Base-by-base conservation (phyloP, 2,113 vertebrate species). In the rabbit (Oryctolagus cuniculus) region DNA sequence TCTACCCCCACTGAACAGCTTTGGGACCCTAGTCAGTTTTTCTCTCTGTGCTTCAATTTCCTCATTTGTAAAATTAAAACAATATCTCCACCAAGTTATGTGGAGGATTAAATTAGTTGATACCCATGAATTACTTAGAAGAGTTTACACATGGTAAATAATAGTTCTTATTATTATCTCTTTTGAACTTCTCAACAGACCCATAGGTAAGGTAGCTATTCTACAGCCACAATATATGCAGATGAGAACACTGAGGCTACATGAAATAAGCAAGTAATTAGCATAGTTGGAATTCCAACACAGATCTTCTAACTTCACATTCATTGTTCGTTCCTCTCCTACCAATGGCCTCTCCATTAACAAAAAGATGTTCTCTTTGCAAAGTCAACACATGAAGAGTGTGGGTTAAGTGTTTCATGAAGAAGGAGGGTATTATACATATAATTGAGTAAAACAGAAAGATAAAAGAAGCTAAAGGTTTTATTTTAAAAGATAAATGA, bases 401-500 rank as follows among this genome's bases (percentile, higher is more conserved):
- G 38, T 89, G 84, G 75, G 94, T 75, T 96, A 96, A 95, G 29
- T 82, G 94, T 94, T 87, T 24, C 5, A 63, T 78, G 93, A 98
- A 97, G 83, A 74, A 64, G 92, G 93, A 78, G 5, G 38, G 49
- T 83, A 73, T 53, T 10, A 4, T 81, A 93, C 89, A 89, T 38
- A 82, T 6, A 85, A 55, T 77, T 63, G 29, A 96, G 29, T 38
- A 96, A 49, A 91, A 87, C 16, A 93, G 69, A 94, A 97, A 97
- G 58, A 93, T 91, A 96, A 96, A 98, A 97, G 94, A 96, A 96
- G 87, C 53, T 74, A 75, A 97, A 90, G 69, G 87, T 92, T 66
- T 95, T 88, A 84, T 96, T 95, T 96, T 95, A 94, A 93, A 96
- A 96, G 89, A 96, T 31, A 96, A 44, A 94, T 94, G 78, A 95